Evolutionary conservation across 1,140 invertebrate species (phyloP).

Genomic region (Hermatobates lingyangjiaoensis): DNA sequence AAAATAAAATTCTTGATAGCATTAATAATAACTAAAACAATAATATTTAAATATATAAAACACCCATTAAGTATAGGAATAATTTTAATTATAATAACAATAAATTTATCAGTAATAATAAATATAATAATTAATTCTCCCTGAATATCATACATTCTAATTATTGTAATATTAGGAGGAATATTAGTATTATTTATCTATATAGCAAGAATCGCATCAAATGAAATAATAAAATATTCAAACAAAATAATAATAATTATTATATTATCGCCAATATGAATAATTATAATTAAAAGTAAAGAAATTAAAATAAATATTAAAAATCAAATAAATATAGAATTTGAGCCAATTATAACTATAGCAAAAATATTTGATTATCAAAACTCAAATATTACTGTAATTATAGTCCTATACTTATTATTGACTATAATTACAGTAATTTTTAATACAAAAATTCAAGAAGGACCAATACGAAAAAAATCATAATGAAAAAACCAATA

Average conservation of each 20-base stretch:
- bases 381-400: constrained; percentile 16
- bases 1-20: constrained; percentile 21
- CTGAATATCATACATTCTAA: constrained; percentile 30
- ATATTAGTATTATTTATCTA: constrained; percentile 35
- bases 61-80: constrained; percentile 29
- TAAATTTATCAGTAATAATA: constrained; percentile 23
- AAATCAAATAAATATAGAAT: too few species aligned
- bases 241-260: constrained; percentile 20
- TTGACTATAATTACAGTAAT: constrained; percentile 27
- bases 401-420: constrained; percentile 31
- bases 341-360: too few species aligned
- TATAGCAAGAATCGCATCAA: constrained; percentile 31
- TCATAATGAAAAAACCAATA: constrained; percentile 27
- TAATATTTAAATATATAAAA: constrained; percentile 26
- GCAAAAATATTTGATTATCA: constrained; percentile 14
- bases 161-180: constrained; percentile 32
- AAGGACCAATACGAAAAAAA: constrained; percentile 26
- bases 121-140: constrained; percentile 24
- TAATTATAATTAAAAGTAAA: constrained; percentile 15
- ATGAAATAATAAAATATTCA: constrained; percentile 29
- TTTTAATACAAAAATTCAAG: constrained; percentile 26
- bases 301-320: too few species aligned
- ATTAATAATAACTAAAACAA: constrained; percentile 21
- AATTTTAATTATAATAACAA: constrained; percentile 27
- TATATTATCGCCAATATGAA: constrained; percentile 14